These are phyloP conservation scores for Pangasianodon gigas DNA, from an alignment of 2,113 vertebrate species.

Conservation along the genomic window DNA sequence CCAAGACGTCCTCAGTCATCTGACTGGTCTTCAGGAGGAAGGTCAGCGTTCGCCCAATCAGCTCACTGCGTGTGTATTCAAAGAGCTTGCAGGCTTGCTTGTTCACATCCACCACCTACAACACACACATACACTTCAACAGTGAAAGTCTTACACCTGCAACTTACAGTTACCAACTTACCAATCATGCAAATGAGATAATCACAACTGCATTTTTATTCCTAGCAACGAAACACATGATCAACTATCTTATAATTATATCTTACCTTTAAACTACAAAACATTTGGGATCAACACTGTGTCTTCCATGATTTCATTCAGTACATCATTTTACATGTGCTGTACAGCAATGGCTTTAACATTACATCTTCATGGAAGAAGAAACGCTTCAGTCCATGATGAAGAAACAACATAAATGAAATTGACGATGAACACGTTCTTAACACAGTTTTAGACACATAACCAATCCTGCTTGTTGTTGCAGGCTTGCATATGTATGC, in stretches of 20 bases:
- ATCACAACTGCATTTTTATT: background rate
- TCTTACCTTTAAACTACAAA: background rate
- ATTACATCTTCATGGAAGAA: background rate
- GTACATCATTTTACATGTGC: background rate
- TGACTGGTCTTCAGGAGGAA: constrained; percentile 77
- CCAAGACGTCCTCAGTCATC: constrained; percentile 72
- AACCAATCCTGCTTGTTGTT: background rate
- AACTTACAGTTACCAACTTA: background rate
- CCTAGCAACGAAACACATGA: background rate
- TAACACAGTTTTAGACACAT: background rate
- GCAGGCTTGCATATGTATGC: background rate
- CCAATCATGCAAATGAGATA: background rate
- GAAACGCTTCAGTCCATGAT: too few species aligned
- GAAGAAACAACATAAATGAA: background rate
- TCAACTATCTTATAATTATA: too few species aligned
- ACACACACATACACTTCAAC: background rate
- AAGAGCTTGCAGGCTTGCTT: constrained; percentile 84
- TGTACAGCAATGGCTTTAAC: background rate
- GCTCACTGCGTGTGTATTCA: constrained; percentile 74
- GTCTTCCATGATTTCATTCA: background rate
- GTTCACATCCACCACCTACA: constrained; percentile 84
- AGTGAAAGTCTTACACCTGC: background rate
- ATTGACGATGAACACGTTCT: background rate
- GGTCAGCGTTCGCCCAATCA: constrained; percentile 81
- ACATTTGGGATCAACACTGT: background rate